A percentile compares a stretch with the other conserved stretches of the same genome.
Conservation (phyloP, 2,888 invertebrate species). For the Ryuthela nishihirai region DNA sequence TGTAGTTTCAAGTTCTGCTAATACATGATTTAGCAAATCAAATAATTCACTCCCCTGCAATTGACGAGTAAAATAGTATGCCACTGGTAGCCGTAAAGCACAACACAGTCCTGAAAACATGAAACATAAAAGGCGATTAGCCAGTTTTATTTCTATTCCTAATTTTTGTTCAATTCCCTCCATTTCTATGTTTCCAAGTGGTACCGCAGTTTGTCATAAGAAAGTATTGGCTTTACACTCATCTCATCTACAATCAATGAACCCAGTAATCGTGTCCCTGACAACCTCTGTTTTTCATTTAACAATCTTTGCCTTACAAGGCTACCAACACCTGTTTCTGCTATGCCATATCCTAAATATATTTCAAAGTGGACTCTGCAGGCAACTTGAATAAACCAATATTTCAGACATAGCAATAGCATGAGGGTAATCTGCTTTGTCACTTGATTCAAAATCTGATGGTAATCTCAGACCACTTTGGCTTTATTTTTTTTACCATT, state of each 20-base stretch:
- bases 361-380: not conserved
- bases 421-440: not conserved
- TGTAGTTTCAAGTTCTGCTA: not conserved
- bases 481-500: not conserved
- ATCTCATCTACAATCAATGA: too few species aligned
- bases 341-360: not conserved
- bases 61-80: not conserved
- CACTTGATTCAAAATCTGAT: not conserved
- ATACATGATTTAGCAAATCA: not conserved
- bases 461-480: not conserved
- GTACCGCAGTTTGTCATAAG: not conserved
- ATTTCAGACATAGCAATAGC: not conserved
- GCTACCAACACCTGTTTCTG: not conserved
- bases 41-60: not conserved
- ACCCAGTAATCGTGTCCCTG: not conserved
- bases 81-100: not conserved
- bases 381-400: not conserved
- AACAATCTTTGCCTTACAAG: not conserved
- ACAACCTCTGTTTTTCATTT: not conserved
- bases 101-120: not conserved
- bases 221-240: not conserved
- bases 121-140: not conserved
- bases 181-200: not conserved
- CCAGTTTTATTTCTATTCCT: not conserved
- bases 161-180: not conserved